A percentile compares a stretch with the other conserved stretches of the same genome.
These are phyloP conservation scores for Chloroceryle amazona DNA, from an alignment of 2,797 vertebrate genomes.

Conservation along the genomic window DNA sequence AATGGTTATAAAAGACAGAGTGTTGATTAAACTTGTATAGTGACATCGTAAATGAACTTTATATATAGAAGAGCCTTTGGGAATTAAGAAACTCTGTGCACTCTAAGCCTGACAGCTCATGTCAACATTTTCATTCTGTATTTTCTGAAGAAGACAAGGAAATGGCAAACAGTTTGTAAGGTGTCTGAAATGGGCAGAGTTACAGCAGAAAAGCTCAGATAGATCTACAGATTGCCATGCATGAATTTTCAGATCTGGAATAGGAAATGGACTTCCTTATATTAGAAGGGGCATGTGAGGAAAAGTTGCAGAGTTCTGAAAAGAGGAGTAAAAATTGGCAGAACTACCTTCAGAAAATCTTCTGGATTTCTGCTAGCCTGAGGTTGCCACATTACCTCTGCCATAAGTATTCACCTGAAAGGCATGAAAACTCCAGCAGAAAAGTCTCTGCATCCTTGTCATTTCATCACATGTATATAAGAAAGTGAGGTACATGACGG, in stretches of 20 bases:
- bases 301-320: not conserved
- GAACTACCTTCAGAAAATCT: not conserved
- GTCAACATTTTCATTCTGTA: not conserved
- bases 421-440: not conserved
- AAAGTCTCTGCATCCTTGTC: not conserved
- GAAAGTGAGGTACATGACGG: not conserved
- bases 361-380: not conserved
- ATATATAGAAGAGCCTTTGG: not conserved
- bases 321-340: not conserved
- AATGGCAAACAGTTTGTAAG: not conserved
- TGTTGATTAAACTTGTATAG: not conserved
- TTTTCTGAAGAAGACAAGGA: not conserved
- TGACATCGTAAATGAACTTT: not conserved
- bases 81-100: not conserved
- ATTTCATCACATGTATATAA: not conserved
- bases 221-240: not conserved
- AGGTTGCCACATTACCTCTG: not conserved
- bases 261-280: not conserved
- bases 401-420: not conserved
- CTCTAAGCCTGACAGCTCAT: not conserved
- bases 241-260: not conserved
- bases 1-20: not conserved
- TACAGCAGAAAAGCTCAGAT: not conserved
- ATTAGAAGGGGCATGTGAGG: not conserved
- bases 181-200: not conserved